Base-by-base conservation (phyloP, 2,888 invertebrate genomes). In the Neoitamus cyanurus region DNA sequence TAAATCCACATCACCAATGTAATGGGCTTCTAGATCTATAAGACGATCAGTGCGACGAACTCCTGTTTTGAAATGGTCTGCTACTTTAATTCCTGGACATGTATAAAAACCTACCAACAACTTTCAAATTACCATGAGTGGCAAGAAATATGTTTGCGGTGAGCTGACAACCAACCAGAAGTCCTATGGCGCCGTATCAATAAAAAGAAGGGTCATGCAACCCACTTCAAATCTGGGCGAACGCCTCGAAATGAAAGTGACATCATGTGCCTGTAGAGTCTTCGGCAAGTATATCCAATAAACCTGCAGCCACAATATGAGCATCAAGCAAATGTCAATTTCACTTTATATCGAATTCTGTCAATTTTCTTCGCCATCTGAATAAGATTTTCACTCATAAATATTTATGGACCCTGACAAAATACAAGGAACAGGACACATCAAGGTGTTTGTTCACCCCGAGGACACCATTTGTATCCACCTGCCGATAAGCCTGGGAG, bases 341-440 rank as follows among this genome's bases (percentile, higher is more conserved):
- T 72, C 73, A 83, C 69, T 82, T 83, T 72, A 84, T 84, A 84
- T 84, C 75, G 75, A 84, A 84, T 84, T 42, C 69, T 84, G 77
- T 84, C 77, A 77, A 77, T 84, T 84, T 83, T 77, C 83, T 83
- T 73, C 46, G 48, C 73, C 83, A 83, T 83, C 73, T 68, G 84
- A 84, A 84, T 84, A 77, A 84, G 84, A 84, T 84, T 84, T 84
- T 42, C 25, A 28, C 84, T 84, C 84, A 84, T 84, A 84, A 84
- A 84, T 84, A 84, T 84, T 84, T 84, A 84, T 84, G 58, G 68
- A 77, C 30, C 68, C 46, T 46, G 70, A 36, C 72, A 70, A 83
- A 83, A 83, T 42, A 83, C 46, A 72, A 15, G 69, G 69, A 46
- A 72, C 72, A 72, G 83, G 46, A 83, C 70, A 83, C 46, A 46